phyloP scores from a whole-genome alignment of 64 coral and sea anemone genomes.

The Anthopleura sola region DNA sequence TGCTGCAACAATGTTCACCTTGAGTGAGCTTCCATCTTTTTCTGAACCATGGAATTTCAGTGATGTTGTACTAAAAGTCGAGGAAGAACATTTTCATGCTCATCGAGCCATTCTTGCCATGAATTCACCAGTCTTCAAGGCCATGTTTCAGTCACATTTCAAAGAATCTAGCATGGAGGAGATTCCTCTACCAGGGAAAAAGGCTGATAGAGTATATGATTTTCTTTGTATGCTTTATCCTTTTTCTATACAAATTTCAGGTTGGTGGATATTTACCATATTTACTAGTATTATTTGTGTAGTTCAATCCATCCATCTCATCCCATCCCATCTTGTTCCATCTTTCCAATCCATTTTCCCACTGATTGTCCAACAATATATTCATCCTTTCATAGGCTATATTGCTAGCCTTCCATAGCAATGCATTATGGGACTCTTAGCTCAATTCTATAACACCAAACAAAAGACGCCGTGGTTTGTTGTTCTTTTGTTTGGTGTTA shows the following conservation, averaged over 20 bases:
- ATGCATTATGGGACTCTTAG: too few relatives aligned
- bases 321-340: too few relatives aligned
- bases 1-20: not conserved
- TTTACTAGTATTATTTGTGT: not conserved
- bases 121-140: slow-evolving; percentile 38
- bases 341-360: too few relatives aligned
- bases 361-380: too few relatives aligned
- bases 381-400: too few relatives aligned
- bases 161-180: slow-evolving; percentile 31
- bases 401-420: too few relatives aligned
- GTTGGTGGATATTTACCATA: not conserved
- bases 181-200: slow-evolving; percentile 48
- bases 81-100: slow-evolving; percentile 29
- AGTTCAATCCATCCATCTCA: not conserved
- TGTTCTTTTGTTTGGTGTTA: too few relatives aligned
- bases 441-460: too few relatives aligned
- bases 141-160: slow-evolving; percentile 46
- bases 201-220: slow-evolving; percentile 37
- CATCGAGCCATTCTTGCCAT: slow-evolving; percentile 36
- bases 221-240: slow-evolving; percentile 51
- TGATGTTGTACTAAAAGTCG: slow-evolving; percentile 15
- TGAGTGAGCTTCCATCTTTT: slow-evolving; percentile 25
- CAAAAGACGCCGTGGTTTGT: too few relatives aligned
- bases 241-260: slow-evolving; percentile 43
- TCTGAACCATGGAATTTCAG: slow-evolving; percentile 38